Percentiles rank a stretch among this genome's conserved stretches.
Conservation (phyloP, 2,113 vertebrate genomes). For the Atherinomorus stipes region DNA sequence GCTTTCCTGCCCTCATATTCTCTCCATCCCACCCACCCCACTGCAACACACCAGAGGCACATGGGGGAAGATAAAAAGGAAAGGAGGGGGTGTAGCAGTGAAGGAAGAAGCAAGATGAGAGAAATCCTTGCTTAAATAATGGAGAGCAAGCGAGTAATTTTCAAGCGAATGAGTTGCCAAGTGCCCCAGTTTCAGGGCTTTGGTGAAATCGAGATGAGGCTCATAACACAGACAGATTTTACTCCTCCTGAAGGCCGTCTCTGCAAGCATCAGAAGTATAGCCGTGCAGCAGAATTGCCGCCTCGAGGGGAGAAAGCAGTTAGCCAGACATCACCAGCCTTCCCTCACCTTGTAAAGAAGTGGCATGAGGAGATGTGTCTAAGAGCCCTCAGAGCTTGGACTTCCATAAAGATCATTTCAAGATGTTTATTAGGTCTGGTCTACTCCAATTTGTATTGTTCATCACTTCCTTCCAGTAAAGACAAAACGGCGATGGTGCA, state of each 20-base stretch:
- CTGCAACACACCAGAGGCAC: constrained; percentile 29
- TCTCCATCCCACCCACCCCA: constrained; percentile 37
- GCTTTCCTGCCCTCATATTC: constrained; percentile 49
- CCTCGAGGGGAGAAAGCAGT: neutral
- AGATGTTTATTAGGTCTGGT: constrained; percentile 32
- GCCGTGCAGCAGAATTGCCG: neutral
- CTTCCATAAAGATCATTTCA: constrained; percentile 38
- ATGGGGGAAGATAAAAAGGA: constrained; percentile 19
- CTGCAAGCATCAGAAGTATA: neutral
- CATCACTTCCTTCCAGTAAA: constrained; percentile 53
- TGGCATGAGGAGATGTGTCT: constrained; percentile 4
- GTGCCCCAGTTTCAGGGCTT: constrained; percentile 63
- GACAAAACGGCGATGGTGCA: neutral
- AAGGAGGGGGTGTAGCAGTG: constrained; percentile 21
- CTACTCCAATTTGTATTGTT: constrained; percentile 18
- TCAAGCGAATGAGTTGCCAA: constrained; percentile 14
- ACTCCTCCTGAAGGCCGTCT: constrained; percentile 24
- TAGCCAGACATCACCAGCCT: too few relatives aligned
- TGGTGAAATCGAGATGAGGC: constrained; percentile 50
- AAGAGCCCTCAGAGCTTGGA: constrained; percentile 18
- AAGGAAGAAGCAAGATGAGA: constrained; percentile 29
- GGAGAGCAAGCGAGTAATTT: constrained; percentile 39
- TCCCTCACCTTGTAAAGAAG: constrained; percentile 44
- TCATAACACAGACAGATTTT: neutral
- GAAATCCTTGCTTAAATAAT: constrained; percentile 57